phyloP scores from a whole-genome alignment of 2,113 vertebrate genomes.

The Ahaetulla prasina region DNA sequence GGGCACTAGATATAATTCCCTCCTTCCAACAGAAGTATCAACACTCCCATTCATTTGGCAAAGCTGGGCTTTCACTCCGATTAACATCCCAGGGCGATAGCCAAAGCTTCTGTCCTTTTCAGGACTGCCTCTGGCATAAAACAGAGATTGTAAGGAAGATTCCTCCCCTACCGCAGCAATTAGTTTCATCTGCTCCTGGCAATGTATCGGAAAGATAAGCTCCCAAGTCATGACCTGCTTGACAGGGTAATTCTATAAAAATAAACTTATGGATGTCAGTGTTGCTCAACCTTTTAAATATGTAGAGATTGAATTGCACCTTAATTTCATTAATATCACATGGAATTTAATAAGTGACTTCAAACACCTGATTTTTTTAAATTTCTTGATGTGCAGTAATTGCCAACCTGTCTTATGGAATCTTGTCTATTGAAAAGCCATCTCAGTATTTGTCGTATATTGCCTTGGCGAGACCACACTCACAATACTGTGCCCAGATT shows the following conservation, averaged over 20 bases:
- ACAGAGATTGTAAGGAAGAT: not conserved
- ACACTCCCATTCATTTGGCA: slow-evolving; percentile 15
- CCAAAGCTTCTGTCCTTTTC: not conserved
- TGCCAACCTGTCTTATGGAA: not conserved
- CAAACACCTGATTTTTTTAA: not conserved
- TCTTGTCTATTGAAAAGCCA: not conserved
- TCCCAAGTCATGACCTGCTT: not conserved
- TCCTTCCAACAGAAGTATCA: not conserved
- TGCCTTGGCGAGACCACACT: not conserved
- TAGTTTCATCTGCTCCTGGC: not conserved
- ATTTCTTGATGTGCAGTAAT: not conserved
- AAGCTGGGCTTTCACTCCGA: slow-evolving; percentile 36
- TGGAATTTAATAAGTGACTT: not conserved
- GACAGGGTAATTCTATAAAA: not conserved
- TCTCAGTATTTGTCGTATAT: not conserved
- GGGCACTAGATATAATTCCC: not conserved
- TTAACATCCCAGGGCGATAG: not conserved
- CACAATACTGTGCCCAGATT: not conserved
- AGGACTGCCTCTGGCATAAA: not conserved
- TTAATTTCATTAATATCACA: not conserved
- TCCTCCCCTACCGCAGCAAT: not conserved
- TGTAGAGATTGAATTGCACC: not conserved
- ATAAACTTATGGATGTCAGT: not conserved
- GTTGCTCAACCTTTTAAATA: not conserved
- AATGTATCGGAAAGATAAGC: not conserved